Percentiles rank a stretch among this genome's conserved stretches.
These are phyloP conservation scores for Microchirus variegatus DNA, from an alignment of 2,797 vertebrate species.

Conservation along the genomic window DNA sequence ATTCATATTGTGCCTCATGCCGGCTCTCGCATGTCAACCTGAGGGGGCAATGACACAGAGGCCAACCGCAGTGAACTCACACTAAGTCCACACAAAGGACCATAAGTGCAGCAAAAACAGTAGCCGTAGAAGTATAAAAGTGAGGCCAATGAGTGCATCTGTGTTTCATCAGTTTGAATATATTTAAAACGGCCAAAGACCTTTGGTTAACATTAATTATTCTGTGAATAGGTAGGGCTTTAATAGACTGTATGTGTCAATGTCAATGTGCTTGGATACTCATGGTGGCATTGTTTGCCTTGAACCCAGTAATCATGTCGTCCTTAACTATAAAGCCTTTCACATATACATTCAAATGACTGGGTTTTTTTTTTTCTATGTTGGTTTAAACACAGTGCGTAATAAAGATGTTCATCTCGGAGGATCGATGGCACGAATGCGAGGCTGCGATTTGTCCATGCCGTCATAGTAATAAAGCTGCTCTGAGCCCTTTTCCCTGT, in stretches of 20 bases:
- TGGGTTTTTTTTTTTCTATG: neutral
- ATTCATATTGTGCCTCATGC: neutral
- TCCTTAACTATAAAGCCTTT: constrained; percentile 33
- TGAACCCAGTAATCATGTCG: constrained; percentile 33
- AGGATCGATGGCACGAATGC: constrained; percentile 35
- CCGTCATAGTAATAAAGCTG: constrained; percentile 41
- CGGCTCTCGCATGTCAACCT: neutral
- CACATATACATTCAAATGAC: constrained; percentile 25
- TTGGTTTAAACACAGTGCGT: constrained; percentile 43
- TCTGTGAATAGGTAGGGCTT: too few relatives aligned
- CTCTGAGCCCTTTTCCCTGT: constrained; percentile 34
- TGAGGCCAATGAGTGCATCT: too few relatives aligned
- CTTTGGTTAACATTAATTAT: too few relatives aligned
- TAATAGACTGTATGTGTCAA: neutral
- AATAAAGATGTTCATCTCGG: constrained; percentile 48
- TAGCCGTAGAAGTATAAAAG: too few relatives aligned
- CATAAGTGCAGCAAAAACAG: too few relatives aligned
- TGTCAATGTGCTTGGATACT: neutral
- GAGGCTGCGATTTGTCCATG: constrained; percentile 46
- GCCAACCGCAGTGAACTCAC: neutral
- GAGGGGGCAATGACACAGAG: neutral
- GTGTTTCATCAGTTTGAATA: too few relatives aligned
- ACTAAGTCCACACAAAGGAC: neutral
- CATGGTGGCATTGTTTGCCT: constrained; percentile 40
- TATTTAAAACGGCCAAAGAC: too few relatives aligned